phyloP scores from a whole-genome alignment of 2,888 invertebrate genomes.

The Brachylomia viminalis region DNA sequence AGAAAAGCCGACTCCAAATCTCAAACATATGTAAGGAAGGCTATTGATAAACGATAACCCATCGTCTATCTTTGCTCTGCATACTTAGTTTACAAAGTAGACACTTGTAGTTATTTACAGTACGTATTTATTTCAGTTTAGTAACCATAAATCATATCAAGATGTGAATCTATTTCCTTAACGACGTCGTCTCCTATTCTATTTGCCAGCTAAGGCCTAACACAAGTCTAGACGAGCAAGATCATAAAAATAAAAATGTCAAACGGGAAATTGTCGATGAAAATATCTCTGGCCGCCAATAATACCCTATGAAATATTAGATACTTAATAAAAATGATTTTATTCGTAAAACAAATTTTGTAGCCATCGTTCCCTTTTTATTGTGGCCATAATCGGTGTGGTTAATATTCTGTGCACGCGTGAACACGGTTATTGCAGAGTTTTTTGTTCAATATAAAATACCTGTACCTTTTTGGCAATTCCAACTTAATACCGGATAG shows the following conservation, averaged over 20 bases:
- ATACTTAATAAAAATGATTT: constrained; percentile 56
- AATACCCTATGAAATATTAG: constrained; percentile 54
- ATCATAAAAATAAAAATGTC: constrained; percentile 53
- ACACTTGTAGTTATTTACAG: not conserved
- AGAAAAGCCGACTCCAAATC: not conserved
- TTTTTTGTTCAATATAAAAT: constrained; percentile 54
- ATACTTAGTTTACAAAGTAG: not conserved
- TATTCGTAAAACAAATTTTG: constrained; percentile 52
- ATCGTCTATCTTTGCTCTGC: not conserved
- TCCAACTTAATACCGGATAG: constrained; percentile 55
- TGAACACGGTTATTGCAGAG: constrained; percentile 48
- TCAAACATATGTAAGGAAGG: not conserved
- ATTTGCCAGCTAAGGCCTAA: constrained; percentile 43
- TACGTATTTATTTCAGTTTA: not conserved
- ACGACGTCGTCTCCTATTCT: constrained; percentile 37
- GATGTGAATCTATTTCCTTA: constrained; percentile 46
- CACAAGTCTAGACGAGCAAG: constrained; percentile 49
- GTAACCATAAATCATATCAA: constrained; percentile 37
- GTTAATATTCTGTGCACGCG: constrained; percentile 57
- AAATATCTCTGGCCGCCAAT: constrained; percentile 45
- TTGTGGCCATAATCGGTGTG: constrained; percentile 48
- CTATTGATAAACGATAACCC: not conserved
- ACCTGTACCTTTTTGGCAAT: constrained; percentile 59
- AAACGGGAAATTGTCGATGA: constrained; percentile 36
- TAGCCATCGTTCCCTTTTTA: constrained; percentile 52